Evolutionary conservation across 2,888 invertebrate genomes (phyloP).

Genomic region (Dicycla oo): DNA sequence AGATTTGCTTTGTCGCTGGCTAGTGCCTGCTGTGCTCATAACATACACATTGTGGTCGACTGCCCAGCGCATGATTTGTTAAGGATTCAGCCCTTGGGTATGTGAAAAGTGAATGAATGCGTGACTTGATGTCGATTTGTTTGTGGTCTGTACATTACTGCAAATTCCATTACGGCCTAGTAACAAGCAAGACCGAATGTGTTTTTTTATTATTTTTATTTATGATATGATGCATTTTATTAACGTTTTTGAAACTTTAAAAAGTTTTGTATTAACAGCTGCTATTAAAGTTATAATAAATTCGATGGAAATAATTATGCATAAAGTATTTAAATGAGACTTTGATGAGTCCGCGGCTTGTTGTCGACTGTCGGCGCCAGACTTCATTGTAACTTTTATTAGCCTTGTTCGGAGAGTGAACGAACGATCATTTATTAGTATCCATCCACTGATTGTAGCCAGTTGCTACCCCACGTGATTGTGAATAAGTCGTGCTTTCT

Average conservation of each 20-base stretch:
- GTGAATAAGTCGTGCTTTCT: conserved; percentile 44
- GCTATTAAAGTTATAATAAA: conserved; percentile 26
- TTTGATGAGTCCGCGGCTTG: conserved; percentile 62
- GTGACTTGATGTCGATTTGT: conserved; percentile 63
- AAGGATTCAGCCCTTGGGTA: conserved; percentile 44
- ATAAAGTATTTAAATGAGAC: conserved; percentile 63
- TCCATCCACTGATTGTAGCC: conserved; percentile 67
- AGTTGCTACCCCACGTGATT: conserved; percentile 57
- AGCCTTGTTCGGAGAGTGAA: conserved; percentile 70
- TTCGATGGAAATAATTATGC: conserved; percentile 36
- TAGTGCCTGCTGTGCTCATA: conserved; percentile 10
- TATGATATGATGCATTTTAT: conserved; percentile 15
- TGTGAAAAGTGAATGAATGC: conserved; percentile 60
- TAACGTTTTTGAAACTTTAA: not conserved
- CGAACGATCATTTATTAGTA: conserved; percentile 71
- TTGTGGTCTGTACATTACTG: conserved; percentile 55
- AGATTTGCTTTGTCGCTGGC: conserved; percentile 10
- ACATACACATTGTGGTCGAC: conserved; percentile 25
- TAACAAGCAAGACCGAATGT: conserved; percentile 2
- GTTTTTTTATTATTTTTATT: conserved; percentile 30
- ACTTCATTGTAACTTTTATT: conserved; percentile 71
- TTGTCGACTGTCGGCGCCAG: conserved; percentile 72
- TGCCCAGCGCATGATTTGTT: conserved; percentile 30
- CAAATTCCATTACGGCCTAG: conserved; percentile 53
- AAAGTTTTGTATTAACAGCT: conserved; percentile 2